phyloP scores from a whole-genome alignment of 1,140 invertebrate genomes.

The Ceratina calcarata region DNA sequence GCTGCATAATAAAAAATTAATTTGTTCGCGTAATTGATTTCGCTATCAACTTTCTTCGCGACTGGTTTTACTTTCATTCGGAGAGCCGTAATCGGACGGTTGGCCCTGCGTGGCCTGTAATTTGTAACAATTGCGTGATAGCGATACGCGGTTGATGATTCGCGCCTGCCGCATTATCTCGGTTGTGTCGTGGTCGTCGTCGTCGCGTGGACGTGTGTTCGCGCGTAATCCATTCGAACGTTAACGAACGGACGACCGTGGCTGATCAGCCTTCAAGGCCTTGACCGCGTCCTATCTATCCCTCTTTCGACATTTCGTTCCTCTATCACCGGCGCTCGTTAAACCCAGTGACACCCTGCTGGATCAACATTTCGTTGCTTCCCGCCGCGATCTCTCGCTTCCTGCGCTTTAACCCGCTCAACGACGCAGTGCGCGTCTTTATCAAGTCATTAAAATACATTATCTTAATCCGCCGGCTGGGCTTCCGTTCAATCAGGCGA shows the following conservation, averaged over 20 bases:
- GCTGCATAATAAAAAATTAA: too few relatives aligned
- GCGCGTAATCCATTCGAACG: constrained; percentile 12
- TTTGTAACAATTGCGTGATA: too few relatives aligned
- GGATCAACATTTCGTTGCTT: constrained; percentile 43
- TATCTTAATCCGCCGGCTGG: not conserved
- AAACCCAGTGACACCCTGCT: constrained; percentile 8
- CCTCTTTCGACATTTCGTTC: constrained; percentile 22
- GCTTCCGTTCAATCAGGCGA: not conserved
- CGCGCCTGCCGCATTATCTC: too few relatives aligned
- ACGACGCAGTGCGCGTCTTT: constrained; percentile 4
- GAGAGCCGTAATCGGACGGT: too few relatives aligned
- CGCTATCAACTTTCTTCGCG: too few relatives aligned
- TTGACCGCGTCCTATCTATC: constrained; percentile 45
- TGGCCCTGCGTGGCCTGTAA: too few relatives aligned
- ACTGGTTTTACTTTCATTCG: too few relatives aligned
- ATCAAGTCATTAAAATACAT: constrained; percentile 14
- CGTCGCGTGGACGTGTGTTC: not conserved
- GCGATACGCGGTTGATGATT: too few relatives aligned
- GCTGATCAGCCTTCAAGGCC: constrained; percentile 61
- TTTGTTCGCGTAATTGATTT: too few relatives aligned
- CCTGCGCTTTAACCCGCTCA: not conserved
- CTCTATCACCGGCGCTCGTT: constrained; percentile 5
- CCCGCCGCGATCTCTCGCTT: not conserved
- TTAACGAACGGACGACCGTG: constrained; percentile 47
- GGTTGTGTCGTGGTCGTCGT: too few relatives aligned